Base-by-base conservation (phyloP, 2,113 vertebrate species). In the Mustelus asterias region DNA sequence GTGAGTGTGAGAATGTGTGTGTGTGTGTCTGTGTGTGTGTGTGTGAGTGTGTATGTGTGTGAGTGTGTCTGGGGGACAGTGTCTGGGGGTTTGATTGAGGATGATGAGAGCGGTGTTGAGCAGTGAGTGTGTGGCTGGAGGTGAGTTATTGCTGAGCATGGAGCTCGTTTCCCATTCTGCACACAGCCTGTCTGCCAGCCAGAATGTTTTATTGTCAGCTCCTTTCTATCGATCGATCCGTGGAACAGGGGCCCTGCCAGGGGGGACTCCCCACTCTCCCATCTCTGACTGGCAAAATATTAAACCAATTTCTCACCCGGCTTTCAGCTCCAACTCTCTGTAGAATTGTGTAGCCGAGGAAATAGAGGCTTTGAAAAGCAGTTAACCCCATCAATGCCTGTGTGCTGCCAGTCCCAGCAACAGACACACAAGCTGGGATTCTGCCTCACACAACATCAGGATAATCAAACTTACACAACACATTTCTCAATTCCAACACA, bases 181-280 rank as follows among this genome's bases (percentile, higher is more conserved):
- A 90, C 88, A 33, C 88, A 60, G 26, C 26, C 88, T 90, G 88
- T 58, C 54, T 90, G 88, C 60, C 88, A 90, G 58, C 26, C 54
- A 90, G 88, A 90, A 90, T 90, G 88, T 60, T 90, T 90, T 90
- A 90, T 90, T 60, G 88, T 90, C 85, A 88, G 85, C 85, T 54
- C 85, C 0, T 10, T 18, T 29, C 22, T 48, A 60, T 90, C 54
- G 88, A 90, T 90, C 88, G 88, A 89, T 89, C 24, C 24, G 86
- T 9, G 29, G 29, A 60, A 33, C 24, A 1, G 54, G 80, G 88
- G 88, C 88, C 88, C 88, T 16, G 54, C 48, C 88, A 90, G 88
- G 88, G 88, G 88, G 88, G 24, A 11, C 88, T 90, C 48, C 48
- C n/a, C 13, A 11, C 48, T 58, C 85, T 13, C 85, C 6, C 26